These are phyloP conservation scores for Apodemia mormo DNA, from an alignment of 2,888 invertebrate genomes.

Conservation along the genomic window DNA sequence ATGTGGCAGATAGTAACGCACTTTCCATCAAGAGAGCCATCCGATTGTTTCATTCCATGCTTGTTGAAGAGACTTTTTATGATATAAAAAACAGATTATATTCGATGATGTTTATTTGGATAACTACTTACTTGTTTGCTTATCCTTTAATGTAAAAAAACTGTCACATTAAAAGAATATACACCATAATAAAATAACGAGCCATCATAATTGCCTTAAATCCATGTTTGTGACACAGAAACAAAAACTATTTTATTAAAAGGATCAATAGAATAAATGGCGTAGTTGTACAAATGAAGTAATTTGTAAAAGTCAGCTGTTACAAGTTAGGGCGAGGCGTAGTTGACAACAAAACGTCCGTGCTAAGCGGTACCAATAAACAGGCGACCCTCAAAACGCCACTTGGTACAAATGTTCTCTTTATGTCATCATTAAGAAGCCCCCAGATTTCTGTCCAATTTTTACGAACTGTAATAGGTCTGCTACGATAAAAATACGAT, in stretches of 20 bases:
- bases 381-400: slow-evolving; percentile 58
- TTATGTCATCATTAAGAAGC: slow-evolving; percentile 55
- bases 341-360: slow-evolving; percentile 51
- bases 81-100: too few species aligned
- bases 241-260: neutral
- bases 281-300: slow-evolving; percentile 15
- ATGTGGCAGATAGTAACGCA: too few species aligned
- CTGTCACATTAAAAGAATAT: too few species aligned
- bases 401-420: slow-evolving; percentile 61
- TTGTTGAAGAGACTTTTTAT: too few species aligned
- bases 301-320: slow-evolving; percentile 28
- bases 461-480: slow-evolving; percentile 12
- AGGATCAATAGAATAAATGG: neutral
- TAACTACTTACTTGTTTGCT: too few species aligned
- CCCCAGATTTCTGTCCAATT: slow-evolving; percentile 22
- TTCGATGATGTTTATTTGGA: too few species aligned
- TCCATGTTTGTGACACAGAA: neutral
- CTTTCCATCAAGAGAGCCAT: too few species aligned
- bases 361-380: slow-evolving; percentile 66
- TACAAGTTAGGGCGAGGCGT: slow-evolving; percentile 40
- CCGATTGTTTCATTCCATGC: too few species aligned
- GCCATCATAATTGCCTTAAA: too few species aligned
- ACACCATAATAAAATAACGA: too few species aligned
- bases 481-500: neutral
- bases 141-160: too few species aligned